These are phyloP conservation scores for Cassiopea xamachana DNA, from an alignment of 30 jellyfish, hydroid and myxozoan species.

Conservation along the genomic window DNA sequence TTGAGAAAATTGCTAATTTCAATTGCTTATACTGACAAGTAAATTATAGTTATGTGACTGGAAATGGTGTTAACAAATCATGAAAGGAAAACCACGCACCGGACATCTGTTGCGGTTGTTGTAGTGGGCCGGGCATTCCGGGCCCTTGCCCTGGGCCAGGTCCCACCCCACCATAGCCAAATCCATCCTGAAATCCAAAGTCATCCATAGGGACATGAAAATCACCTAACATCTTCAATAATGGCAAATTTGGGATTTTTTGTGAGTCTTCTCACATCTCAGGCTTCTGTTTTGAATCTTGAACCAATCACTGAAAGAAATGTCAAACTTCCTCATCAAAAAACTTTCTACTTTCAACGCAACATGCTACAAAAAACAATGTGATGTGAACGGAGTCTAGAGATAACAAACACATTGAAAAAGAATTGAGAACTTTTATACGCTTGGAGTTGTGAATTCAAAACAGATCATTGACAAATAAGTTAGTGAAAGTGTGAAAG, in stretches of 20 bases:
- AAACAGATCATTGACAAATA: no score
- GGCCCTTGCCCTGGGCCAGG: constrained; percentile 70
- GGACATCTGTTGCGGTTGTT: constrained; percentile 75
- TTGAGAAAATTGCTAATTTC: no score
- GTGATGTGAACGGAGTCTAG: no score
- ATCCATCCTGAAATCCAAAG: constrained; percentile 79
- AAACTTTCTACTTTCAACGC: neutral
- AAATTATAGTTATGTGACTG: no score
- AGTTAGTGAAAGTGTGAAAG: no score
- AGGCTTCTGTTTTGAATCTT: neutral
- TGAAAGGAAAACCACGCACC: constrained; percentile 65
- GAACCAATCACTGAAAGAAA: neutral
- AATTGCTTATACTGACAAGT: no score
- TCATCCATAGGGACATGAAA: constrained; percentile 85
- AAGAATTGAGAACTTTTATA: no score
- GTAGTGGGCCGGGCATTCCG: constrained; percentile 79
- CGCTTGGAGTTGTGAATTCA: no score
- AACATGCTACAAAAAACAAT: no score
- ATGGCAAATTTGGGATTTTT: neutral
- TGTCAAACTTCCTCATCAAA: neutral
- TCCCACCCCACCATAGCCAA: constrained; percentile 78
- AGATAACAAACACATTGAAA: no score
- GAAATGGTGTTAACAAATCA: no score
- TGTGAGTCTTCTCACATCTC: neutral
- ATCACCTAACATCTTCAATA: constrained; percentile 73